Evolutionary conservation across 1,140 invertebrate genomes (phyloP).

Genomic region (Papilio polyxenes): DNA sequence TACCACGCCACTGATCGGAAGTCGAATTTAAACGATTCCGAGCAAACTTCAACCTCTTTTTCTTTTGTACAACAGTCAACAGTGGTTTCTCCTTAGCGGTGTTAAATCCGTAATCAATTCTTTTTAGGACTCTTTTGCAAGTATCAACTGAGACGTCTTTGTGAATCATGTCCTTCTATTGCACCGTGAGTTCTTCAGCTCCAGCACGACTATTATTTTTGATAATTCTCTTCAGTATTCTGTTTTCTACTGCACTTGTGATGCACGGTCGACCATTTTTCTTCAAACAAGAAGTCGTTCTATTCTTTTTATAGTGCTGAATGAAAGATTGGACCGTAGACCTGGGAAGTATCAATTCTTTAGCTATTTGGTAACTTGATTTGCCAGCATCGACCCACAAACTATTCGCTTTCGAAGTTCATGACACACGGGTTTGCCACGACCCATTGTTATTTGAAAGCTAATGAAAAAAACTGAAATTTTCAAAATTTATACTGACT

Average conservation of each 20-base stretch:
- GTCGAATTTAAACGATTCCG: background rate
- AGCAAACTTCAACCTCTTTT: background rate
- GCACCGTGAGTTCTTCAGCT: background rate
- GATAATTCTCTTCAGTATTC: conserved; percentile 1
- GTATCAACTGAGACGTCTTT: background rate
- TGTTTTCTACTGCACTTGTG: background rate
- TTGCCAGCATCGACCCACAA: background rate
- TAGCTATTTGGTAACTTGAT: background rate
- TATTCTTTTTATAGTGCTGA: no score
- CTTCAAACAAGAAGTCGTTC: no score
- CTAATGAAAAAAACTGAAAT: no score
- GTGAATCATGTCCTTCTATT: conserved; percentile 4
- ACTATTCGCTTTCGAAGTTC: conserved; percentile 10
- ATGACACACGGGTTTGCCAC: no score
- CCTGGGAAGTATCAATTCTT: background rate
- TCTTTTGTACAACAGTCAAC: background rate
- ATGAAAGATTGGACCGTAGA: background rate
- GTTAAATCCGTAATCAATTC: no score
- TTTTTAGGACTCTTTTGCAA: no score
- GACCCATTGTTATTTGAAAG: no score
- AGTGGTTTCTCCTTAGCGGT: no score
- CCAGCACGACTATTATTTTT: background rate
- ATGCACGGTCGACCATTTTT: no score
- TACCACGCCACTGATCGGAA: no score
- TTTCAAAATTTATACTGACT: no score